Evolutionary conservation across 2,113 vertebrate genomes (phyloP).

Genomic region (Dipodomys stephensi): DNA sequence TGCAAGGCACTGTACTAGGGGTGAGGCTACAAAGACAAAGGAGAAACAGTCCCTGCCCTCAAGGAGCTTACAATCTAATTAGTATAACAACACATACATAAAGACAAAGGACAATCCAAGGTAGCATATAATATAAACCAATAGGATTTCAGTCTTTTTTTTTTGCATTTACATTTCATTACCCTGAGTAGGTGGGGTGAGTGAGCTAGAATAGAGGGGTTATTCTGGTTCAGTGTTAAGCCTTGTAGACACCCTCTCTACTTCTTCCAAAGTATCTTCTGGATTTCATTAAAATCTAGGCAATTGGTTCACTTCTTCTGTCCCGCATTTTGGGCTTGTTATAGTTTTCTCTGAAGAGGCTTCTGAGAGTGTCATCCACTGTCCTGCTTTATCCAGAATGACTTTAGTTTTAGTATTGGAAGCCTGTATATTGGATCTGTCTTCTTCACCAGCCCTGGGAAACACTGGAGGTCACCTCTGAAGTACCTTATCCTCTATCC

Average conservation of each 20-base stretch:
- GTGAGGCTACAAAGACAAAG: constrained; percentile 68
- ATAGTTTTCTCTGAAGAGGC: not conserved
- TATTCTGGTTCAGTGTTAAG: constrained; percentile 1
- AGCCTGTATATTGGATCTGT: not conserved
- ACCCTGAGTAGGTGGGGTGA: constrained; percentile 64
- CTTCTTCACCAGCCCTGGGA: not conserved
- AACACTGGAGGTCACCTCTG: not conserved
- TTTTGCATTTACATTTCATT: constrained; percentile 55
- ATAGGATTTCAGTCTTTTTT: not conserved
- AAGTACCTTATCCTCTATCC: not conserved
- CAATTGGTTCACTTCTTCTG: not conserved
- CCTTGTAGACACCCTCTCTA: not conserved
- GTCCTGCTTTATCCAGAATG: not conserved
- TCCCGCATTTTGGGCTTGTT: not conserved
- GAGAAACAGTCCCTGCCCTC: constrained; percentile 62
- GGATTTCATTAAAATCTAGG: not conserved
- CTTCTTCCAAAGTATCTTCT: not conserved
- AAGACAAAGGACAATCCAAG: constrained; percentile 50
- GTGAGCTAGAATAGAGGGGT: not conserved
- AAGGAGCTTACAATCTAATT: constrained; percentile 73
- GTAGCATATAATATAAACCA: constrained; percentile 63
- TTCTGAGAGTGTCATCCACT: not conserved
- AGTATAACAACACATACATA: constrained; percentile 48
- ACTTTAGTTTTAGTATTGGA: not conserved
- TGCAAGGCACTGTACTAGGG: constrained; percentile 74